Evolutionary conservation across 1,140 invertebrate species (phyloP).

Genomic region (Sitodiplosis mosellana): DNA sequence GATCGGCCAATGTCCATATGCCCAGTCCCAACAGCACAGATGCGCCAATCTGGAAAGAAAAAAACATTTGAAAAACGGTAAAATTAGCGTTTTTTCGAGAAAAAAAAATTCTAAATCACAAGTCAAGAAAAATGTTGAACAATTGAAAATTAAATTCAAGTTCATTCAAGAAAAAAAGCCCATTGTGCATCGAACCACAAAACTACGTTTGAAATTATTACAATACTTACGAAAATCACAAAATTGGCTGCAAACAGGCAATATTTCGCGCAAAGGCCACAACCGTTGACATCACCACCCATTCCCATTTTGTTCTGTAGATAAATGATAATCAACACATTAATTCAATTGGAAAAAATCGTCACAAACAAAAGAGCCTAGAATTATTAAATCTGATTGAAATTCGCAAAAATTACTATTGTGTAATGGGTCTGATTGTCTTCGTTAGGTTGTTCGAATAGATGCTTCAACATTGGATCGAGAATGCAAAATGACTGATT

Average conservation of each 20-base stretch:
- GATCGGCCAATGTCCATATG: constrained; percentile 63
- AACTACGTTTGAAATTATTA: too few relatives aligned
- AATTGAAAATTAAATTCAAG: neutral
- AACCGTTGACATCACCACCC: constrained; percentile 56
- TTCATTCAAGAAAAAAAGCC: too few relatives aligned
- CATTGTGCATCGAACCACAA: too few relatives aligned
- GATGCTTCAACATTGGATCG: too few relatives aligned
- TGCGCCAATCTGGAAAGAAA: constrained; percentile 50
- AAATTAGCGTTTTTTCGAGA: neutral
- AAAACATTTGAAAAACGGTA: neutral
- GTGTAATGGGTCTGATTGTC: too few relatives aligned
- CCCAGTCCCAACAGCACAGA: constrained; percentile 52
- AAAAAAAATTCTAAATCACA: neutral
- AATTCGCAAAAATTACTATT: too few relatives aligned
- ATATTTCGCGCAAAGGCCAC: constrained; percentile 66
- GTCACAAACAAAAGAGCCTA: too few relatives aligned
- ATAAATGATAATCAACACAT: neutral
- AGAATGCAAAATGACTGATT: too few relatives aligned
- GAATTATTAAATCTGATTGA: too few relatives aligned
- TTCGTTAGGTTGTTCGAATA: too few relatives aligned
- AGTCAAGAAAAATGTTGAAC: neutral
- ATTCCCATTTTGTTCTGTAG: constrained; percentile 39
- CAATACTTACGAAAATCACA: constrained; percentile 60
- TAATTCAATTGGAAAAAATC: too few relatives aligned
- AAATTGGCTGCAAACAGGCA: constrained; percentile 67